Percentiles rank a stretch among this genome's conserved stretches.
These are phyloP conservation scores for Ephestia elutella DNA, from an alignment of 1,140 invertebrate genomes.

Conservation along the genomic window DNA sequence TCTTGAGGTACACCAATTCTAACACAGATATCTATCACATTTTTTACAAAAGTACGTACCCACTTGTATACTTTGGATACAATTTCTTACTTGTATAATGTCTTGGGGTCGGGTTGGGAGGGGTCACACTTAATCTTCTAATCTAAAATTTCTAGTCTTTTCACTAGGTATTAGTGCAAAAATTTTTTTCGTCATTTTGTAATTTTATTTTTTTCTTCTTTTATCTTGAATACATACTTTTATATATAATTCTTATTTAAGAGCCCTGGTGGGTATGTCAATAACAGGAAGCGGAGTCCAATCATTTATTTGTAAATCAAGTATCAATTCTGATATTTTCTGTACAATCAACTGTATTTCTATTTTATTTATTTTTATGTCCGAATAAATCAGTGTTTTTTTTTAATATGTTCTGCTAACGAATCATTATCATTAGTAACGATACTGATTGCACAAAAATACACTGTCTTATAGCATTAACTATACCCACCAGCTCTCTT, in stretches of 20 bases:
- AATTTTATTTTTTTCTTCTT: not conserved
- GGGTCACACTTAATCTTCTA: not conserved
- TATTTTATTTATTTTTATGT: too few species aligned
- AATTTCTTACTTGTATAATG: not conserved
- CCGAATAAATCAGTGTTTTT: too few species aligned
- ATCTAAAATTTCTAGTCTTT: slow-evolving; percentile 4
- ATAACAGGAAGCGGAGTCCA: too few species aligned
- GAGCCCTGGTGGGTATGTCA: too few species aligned
- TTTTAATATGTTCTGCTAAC: too few species aligned
- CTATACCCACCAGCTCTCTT: not conserved
- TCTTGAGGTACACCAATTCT: slow-evolving; percentile 28
- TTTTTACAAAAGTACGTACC: slow-evolving; percentile 12
- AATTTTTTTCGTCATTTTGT: not conserved
- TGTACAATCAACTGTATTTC: too few species aligned
- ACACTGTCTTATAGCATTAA: too few species aligned
- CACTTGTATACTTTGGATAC: slow-evolving; percentile 1
- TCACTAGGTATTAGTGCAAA: slow-evolving; percentile 11
- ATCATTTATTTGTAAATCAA: too few species aligned
- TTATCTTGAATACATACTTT: not conserved
- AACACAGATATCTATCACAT: slow-evolving; percentile 15
- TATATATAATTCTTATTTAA: not conserved
- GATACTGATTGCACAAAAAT: too few species aligned
- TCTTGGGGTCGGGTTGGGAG: not conserved
- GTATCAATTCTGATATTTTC: too few species aligned
- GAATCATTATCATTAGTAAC: too few species aligned